These are phyloP conservation scores for Sinocyclocheilus grahami DNA, from an alignment of 2,113 vertebrate genomes.

Conservation along the genomic window DNA sequence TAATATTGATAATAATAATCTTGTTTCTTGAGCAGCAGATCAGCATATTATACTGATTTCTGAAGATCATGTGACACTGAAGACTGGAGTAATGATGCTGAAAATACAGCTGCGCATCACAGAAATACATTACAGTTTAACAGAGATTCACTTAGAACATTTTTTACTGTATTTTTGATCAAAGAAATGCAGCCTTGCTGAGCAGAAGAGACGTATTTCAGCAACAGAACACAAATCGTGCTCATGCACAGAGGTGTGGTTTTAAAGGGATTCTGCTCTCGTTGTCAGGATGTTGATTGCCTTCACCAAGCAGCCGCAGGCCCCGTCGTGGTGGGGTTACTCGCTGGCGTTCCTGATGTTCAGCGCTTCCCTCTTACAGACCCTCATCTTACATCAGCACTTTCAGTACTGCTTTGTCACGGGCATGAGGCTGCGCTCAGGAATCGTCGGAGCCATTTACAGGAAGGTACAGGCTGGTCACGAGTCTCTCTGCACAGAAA, in stretches of 20 bases:
- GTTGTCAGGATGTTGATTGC: slow-evolving; percentile 82
- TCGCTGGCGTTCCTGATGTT: slow-evolving; percentile 92
- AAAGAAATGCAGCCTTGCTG: neutral
- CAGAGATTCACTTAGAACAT: no score
- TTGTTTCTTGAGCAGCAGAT: no score
- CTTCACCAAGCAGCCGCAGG: slow-evolving; percentile 80
- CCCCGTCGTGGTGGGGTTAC: slow-evolving; percentile 92
- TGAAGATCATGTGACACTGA: neutral
- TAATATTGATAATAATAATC: no score
- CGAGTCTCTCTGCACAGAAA: neutral
- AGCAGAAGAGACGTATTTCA: no score
- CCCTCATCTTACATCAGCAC: slow-evolving; percentile 86
- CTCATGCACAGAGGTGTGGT: neutral
- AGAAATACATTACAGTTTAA: neutral
- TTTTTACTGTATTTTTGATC: neutral
- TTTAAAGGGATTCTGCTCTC: neutral
- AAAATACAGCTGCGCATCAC: neutral
- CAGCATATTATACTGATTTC: no score
- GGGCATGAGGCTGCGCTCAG: slow-evolving; percentile 87
- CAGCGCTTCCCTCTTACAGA: slow-evolving; percentile 82
- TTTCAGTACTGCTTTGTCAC: slow-evolving; percentile 87
- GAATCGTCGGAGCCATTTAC: slow-evolving; percentile 88
- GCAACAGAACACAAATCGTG: neutral
- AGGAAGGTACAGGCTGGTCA: slow-evolving; percentile 81
- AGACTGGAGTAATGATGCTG: neutral